These are phyloP conservation scores for Drosophila tripunctata DNA, from an alignment of 2,888 invertebrate species.

Conservation along the genomic window DNA sequence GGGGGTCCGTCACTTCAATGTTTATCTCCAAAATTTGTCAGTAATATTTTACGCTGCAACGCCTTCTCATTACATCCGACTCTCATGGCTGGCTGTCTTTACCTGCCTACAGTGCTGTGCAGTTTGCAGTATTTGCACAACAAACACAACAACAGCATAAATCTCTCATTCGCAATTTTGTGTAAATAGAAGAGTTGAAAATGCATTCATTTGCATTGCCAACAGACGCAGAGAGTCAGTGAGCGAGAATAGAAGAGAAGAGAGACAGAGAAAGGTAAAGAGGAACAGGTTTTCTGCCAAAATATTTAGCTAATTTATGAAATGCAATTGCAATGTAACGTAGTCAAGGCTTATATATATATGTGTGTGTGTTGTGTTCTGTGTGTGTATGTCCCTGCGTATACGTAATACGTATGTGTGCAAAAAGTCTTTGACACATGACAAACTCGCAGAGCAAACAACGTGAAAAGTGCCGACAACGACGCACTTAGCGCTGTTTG, in stretches of 20 bases:
- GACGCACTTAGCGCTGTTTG: conserved; percentile 19
- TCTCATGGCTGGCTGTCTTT: background rate
- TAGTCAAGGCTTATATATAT: background rate
- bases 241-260: too few relatives aligned
- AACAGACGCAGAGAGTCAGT: background rate
- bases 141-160: conserved; percentile 34
- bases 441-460: conserved; percentile 60
- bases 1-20: conserved; percentile 14
- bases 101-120: conserved; percentile 2
- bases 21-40: conserved; percentile 45
- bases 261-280: background rate
- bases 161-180: conserved; percentile 38
- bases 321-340: conserved; percentile 46
- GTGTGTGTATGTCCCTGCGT: background rate
- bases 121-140: conserved; percentile 50
- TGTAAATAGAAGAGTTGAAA: conserved; percentile 52
- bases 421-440: conserved; percentile 29
- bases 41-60: conserved; percentile 45
- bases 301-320: conserved; percentile 74
- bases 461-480: conserved; percentile 29
- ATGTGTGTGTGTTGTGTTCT: background rate
- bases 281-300: conserved; percentile 41
- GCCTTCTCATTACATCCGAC: conserved; percentile 57
- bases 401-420: too few relatives aligned
- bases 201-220: conserved; percentile 40